These are phyloP conservation scores for Gandaritis pyraliata DNA, from an alignment of 2,888 invertebrate species.

Conservation along the genomic window DNA sequence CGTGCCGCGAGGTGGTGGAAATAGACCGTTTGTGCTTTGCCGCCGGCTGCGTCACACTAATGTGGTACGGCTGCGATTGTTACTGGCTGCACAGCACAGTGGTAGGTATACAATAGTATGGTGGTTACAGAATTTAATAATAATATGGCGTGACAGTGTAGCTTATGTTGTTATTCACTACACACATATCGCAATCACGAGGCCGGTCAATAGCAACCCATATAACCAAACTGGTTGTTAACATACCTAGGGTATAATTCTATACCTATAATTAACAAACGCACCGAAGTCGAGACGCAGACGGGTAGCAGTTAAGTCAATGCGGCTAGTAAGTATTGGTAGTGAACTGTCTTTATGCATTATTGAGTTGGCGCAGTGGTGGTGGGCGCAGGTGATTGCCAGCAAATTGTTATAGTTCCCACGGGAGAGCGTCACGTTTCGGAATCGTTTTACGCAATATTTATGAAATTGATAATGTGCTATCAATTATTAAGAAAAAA, in stretches of 20 bases:
- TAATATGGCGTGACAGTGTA: too few species aligned
- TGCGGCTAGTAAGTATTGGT: conserved; percentile 46
- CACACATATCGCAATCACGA: too few species aligned
- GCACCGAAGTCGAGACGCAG: not conserved
- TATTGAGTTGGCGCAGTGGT: conserved; percentile 64
- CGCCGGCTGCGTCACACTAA: conserved; percentile 43
- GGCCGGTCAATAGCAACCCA: too few species aligned
- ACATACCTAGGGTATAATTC: too few species aligned
- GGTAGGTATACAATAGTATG: too few species aligned
- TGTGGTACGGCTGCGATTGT: not conserved
- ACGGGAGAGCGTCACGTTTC: conserved; percentile 59
- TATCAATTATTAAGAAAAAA: not conserved
- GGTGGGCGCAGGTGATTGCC: conserved; percentile 60
- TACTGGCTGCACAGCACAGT: too few species aligned
- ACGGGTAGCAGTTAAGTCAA: not conserved
- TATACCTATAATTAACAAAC: not conserved
- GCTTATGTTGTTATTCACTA: too few species aligned
- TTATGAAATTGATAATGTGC: conserved; percentile 33
- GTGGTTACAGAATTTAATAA: too few species aligned
- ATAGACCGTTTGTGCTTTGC: conserved; percentile 63
- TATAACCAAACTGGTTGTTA: too few species aligned
- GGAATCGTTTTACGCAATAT: conserved; percentile 49
- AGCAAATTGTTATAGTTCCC: conserved; percentile 74
- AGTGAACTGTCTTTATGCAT: conserved; percentile 67
- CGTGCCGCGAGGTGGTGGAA: conserved; percentile 70